phyloP scores from a whole-genome alignment of 2,888 invertebrate genomes.

The Hirtodrosophila confusa region DNA sequence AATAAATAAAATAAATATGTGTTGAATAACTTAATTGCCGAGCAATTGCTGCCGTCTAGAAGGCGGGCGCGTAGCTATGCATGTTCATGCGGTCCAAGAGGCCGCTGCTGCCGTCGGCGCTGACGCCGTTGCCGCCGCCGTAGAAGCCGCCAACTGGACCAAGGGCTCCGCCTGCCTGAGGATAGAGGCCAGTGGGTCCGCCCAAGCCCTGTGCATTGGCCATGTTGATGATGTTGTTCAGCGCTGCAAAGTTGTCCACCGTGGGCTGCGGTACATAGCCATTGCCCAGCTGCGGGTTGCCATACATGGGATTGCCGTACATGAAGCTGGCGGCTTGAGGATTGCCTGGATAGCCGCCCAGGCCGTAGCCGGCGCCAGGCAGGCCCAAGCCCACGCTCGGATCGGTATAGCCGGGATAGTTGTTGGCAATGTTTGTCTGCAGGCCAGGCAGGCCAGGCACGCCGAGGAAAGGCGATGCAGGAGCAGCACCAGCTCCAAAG shows the following conservation, averaged over 20 bases:
- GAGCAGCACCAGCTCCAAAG: constrained; percentile 24
- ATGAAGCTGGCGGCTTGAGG: constrained; percentile 37
- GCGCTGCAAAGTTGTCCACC: constrained; percentile 53
- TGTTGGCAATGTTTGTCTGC: constrained; percentile 51
- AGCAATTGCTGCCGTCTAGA: constrained; percentile 11
- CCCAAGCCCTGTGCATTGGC: constrained; percentile 59
- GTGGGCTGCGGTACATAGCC: constrained; percentile 46
- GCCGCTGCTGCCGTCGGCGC: constrained; percentile 20
- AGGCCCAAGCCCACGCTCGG: constrained; percentile 31
- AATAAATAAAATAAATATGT: constrained; percentile 73
- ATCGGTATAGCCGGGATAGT: constrained; percentile 47
- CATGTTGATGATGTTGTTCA: constrained; percentile 58
- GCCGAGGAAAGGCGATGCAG: constrained; percentile 29
- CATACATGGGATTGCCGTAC: constrained; percentile 46
- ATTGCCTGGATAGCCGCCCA: neutral
- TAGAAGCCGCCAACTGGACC: constrained; percentile 31
- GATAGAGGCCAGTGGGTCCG: constrained; percentile 24
- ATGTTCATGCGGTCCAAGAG: constrained; percentile 44
- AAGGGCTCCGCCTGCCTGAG: neutral
- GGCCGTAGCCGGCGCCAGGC: constrained; percentile 2
- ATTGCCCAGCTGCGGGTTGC: constrained; percentile 41
- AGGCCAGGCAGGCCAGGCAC: constrained; percentile 49
- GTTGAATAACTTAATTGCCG: constrained; percentile 9
- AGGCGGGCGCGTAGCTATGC: constrained; percentile 50
- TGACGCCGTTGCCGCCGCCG: constrained; percentile 13